A percentile compares a stretch with the other conserved stretches of the same genome.
Conservation (phyloP, 2,113 vertebrate species). For the Leucosticte australis region DNA sequence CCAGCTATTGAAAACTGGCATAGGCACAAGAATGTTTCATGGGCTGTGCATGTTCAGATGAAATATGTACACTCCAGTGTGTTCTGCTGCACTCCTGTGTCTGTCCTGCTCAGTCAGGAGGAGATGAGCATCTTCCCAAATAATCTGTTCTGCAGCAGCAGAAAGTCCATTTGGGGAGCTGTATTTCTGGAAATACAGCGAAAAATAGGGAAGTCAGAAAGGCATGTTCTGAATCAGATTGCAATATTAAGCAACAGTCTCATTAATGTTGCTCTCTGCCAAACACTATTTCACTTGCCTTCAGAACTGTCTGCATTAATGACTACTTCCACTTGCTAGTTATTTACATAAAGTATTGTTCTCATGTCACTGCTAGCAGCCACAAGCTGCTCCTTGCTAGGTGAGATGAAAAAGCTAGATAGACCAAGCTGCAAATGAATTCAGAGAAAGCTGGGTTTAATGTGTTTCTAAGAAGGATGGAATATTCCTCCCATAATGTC, state of each 20-base stretch:
- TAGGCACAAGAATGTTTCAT: neutral
- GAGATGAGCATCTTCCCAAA: neutral
- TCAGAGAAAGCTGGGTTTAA: neutral
- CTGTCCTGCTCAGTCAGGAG: neutral
- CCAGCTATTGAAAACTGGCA: neutral
- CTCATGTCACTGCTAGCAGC: conserved; percentile 5
- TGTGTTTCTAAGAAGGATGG: neutral
- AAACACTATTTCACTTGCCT: neutral
- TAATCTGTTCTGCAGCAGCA: neutral
- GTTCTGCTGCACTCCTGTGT: neutral
- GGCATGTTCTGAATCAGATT: neutral
- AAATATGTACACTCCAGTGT: neutral
- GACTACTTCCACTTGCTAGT: neutral
- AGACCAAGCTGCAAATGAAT: neutral
- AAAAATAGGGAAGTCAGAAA: neutral
- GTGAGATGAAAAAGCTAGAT: neutral
- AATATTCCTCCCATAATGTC: neutral
- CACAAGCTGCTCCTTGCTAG: neutral
- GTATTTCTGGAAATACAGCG: neutral
- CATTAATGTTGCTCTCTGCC: neutral
- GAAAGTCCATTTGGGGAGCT: neutral
- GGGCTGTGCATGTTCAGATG: neutral
- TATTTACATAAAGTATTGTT: conserved; percentile 63
- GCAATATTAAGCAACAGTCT: neutral
- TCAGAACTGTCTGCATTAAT: conserved; percentile 44